Base-by-base conservation (phyloP, 2,113 vertebrate species). In the Epinephelus cyanopodus region DNA sequence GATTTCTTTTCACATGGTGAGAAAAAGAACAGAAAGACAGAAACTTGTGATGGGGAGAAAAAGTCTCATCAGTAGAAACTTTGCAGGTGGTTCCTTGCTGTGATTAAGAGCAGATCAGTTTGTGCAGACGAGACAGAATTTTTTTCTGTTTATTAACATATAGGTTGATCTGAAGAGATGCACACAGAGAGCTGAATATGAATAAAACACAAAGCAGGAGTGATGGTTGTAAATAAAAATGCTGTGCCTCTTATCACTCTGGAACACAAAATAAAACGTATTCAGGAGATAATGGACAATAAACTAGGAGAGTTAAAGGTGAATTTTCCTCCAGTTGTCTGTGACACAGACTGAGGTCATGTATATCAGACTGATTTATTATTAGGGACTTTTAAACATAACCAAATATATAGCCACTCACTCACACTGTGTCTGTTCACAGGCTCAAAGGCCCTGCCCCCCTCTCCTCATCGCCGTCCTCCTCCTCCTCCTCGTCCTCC, bases 331-430 rank as follows among this genome's bases (percentile, higher is more conserved):
- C 2, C 1, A 53, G 12, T 37, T 18, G 17, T 27, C 14, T 66
- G 25, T 47, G 42, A 25, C 17, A 54, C 21, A 18, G 7, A 37
- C 13, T 27, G 25, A 18, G 58, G 29, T 81, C 29, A n/a, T 23
- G 73, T 21, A 6, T 10, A 69, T 39, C 12, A 33, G 61, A 37
- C 45, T 23, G 58, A 71, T 66, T 72, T 65, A 60, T 14, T n/a
- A 75, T 65, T n/a, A 58, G 47, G 18, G 29, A 47, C 52, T 64
- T 33, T 54, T 9, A 27, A 64, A 81, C 69, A 72, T 47, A 56
- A 45, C n/a, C 45, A 42, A 57, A 60, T 37, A 18, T 53, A 47
- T 9, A 65, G 48, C 37, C 13, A 21, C 47, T 64, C 63, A 53
- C 63, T 48, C 69, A 63, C 13, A 61, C 8, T 10, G 17, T 63